A percentile compares a stretch with the other conserved stretches of the same genome.
Evolutionary conservation across 2,797 vertebrate species (phyloP).

Genomic region (Aulostomus chinensis): DNA sequence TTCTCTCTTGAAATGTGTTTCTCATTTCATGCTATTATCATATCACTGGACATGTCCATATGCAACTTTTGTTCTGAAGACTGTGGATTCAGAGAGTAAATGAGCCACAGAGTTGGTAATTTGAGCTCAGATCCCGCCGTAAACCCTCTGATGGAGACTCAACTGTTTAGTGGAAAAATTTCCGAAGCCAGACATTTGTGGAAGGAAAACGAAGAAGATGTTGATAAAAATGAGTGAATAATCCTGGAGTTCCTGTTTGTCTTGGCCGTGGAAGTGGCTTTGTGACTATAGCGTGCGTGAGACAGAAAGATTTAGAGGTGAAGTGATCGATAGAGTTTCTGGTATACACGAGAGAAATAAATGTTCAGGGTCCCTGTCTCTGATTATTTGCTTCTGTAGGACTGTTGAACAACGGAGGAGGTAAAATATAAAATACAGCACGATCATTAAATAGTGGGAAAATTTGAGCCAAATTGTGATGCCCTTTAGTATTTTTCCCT

Average conservation of each 20-base stretch:
- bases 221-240: conserved; percentile 67
- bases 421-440: no score
- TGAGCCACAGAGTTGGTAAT: conserved; percentile 77
- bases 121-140: conserved; percentile 72
- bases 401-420: no score
- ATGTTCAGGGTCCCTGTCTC: no score
- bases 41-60: conserved; percentile 76
- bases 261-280: conserved; percentile 61
- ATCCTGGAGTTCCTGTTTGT: conserved; percentile 70
- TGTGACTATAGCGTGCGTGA: conserved; percentile 9
- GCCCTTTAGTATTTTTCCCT: no score
- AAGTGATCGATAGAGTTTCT: no score
- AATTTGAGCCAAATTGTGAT: no score
- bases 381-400: no score
- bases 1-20: conserved; percentile 73
- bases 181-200: conserved; percentile 64
- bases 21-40: conserved; percentile 77
- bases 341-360: no score
- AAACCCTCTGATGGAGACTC: conserved; percentile 60
- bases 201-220: conserved; percentile 58
- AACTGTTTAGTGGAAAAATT: conserved; percentile 76
- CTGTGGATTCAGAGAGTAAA: conserved; percentile 73
- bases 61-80: conserved; percentile 74
- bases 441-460: no score
- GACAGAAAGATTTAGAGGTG: no score